Conservation (phyloP, 2,888 invertebrate genomes). For the Alviniconcha strummeri region DNA sequence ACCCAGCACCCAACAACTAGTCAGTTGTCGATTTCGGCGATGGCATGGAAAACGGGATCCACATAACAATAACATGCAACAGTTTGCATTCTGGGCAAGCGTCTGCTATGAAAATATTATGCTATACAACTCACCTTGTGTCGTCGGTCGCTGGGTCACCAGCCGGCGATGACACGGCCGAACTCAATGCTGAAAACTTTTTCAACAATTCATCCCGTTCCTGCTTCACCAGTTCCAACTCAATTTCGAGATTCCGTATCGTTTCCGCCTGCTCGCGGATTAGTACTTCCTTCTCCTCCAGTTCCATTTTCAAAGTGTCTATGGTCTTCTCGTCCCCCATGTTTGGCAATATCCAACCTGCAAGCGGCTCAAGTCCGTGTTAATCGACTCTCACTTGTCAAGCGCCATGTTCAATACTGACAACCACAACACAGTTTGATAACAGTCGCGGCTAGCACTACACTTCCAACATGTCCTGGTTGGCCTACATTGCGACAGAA, state of each 20-base stretch:
- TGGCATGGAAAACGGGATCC: too few relatives aligned
- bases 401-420: neutral
- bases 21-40: too few relatives aligned
- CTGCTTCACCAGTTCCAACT: constrained; percentile 1
- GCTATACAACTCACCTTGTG: constrained; percentile 5
- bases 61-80: too few relatives aligned
- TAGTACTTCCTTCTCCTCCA: constrained; percentile 1
- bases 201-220: constrained; percentile 17
- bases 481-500: neutral
- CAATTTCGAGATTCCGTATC: neutral
- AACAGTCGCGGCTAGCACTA: too few relatives aligned
- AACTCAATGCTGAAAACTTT: neutral
- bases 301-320: neutral
- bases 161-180: neutral
- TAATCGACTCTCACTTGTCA: neutral
- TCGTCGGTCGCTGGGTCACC: neutral
- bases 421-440: neutral
- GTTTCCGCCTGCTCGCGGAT: neutral
- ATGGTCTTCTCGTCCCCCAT: constrained; percentile 8
- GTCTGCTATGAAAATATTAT: too few relatives aligned
- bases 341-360: neutral
- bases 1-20: too few relatives aligned
- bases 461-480: neutral
- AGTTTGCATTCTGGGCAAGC: too few relatives aligned
- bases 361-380: neutral